Base-by-base conservation (phyloP, 2,113 vertebrate species). In the Siphamia tubifer region DNA sequence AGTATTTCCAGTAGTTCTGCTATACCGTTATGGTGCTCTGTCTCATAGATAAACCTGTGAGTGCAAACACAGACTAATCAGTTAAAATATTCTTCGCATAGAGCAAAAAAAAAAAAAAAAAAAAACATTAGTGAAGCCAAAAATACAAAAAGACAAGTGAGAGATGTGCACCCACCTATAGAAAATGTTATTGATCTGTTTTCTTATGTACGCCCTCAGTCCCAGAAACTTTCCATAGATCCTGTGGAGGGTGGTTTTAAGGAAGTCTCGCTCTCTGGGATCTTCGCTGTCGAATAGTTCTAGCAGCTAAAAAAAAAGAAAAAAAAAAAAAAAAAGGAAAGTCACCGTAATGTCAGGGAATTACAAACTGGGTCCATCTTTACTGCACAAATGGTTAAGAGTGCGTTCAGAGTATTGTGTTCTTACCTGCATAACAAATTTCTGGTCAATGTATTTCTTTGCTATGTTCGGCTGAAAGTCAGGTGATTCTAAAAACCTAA, bases 181-280 rank as follows among this genome's bases (percentile, higher is more conserved):
- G 94, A 99, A 99, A 95, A 99, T 98, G 93, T 99, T 99, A 94
- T 99, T 99, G 84, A 99, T 98, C 88, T 99, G 97, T 92, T 99
- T 99, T 87, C 97, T 94, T 90, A 98, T 99, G 92, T 98, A 99
- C 32, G 97, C 96, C 73, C 97, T 87, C 81, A 99, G 91, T 45
- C 97, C 97, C 88, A 99, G 92, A 84, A 99, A 99, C 88, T 99
- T 99, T 36, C 97, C 97, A 64, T 99, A 99, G 90, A 99, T 99
- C 85, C 97, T 92, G 91, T 99, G 97, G 62, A 99, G 96, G 68
- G 97, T 99, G 5, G 96, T 99, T 90, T 99, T 99, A 68, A 99
- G 94, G 90, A 99, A 98, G 90, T 99, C 97, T 92, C 97, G 93
- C 89, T 99, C 97, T 79, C 97, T 91, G 69, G 97, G 97, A 89